phyloP scores from a whole-genome alignment of 1,140 invertebrate species.

The Drosophila sp. region DNA sequence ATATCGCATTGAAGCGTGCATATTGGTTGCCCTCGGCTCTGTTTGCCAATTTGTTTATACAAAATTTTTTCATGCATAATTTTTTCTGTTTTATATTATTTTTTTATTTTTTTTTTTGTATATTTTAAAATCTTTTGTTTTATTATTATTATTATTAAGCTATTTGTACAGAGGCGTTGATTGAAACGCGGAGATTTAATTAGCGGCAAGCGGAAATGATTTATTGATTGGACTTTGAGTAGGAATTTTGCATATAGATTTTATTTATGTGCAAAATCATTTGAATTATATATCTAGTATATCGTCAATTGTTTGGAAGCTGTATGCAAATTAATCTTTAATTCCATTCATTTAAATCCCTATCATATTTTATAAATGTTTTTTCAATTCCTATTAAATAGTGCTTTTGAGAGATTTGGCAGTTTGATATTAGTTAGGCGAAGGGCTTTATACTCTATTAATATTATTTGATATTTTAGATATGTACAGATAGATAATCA shows the following conservation, averaged over 20 bases:
- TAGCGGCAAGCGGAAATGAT: constrained; percentile 55
- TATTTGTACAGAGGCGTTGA: constrained; percentile 20
- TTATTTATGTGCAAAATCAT: constrained; percentile 1
- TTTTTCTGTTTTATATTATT: constrained; percentile 4
- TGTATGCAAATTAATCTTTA: background rate
- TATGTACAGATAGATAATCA: too few species aligned
- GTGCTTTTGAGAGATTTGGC: too few species aligned
- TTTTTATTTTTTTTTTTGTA: constrained; percentile 11
- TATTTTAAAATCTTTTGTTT: background rate
- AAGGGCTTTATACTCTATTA: too few species aligned
- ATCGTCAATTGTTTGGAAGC: background rate
- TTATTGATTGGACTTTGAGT: constrained; percentile 51
- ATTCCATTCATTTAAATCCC: background rate
- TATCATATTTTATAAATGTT: background rate
- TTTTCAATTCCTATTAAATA: too few species aligned
- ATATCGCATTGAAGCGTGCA: constrained; percentile 10
- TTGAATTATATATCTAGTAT: background rate
- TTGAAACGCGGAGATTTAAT: constrained; percentile 55
- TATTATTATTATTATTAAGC: constrained; percentile 6
- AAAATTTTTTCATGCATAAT: constrained; percentile 7
- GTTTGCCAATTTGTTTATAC: constrained; percentile 6
- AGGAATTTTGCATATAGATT: background rate
- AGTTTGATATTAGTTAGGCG: too few species aligned
- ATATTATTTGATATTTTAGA: too few species aligned
- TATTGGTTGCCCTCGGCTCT: constrained; percentile 5